Evolutionary conservation across 1,140 invertebrate genomes (phyloP).

Genomic region (Hyles euphorbiae): DNA sequence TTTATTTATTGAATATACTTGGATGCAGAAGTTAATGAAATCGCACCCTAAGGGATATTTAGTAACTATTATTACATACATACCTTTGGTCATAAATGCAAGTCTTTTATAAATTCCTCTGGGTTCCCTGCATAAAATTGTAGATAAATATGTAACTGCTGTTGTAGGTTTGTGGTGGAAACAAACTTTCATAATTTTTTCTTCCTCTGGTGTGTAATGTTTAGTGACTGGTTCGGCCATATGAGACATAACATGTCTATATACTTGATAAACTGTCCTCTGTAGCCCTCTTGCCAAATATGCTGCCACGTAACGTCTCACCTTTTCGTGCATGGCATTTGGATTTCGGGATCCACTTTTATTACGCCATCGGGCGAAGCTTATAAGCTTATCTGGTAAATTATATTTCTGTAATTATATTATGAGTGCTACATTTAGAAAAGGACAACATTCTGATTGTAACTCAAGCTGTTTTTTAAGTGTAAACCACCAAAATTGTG

Average conservation of each 20-base stretch:
- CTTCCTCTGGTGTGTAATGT: constrained; percentile 36
- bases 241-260: constrained; percentile 37
- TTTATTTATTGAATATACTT: no score
- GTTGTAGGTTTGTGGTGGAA: constrained; percentile 37
- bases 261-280: constrained; percentile 50
- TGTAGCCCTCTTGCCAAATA: constrained; percentile 47
- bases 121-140: constrained; percentile 44
- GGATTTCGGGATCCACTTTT: constrained; percentile 31
- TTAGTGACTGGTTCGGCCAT: constrained; percentile 36
- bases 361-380: constrained; percentile 53
- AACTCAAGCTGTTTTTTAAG: no score
- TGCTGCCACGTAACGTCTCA: constrained; percentile 42
- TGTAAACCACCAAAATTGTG: no score
- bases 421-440: no score
- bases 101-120: constrained; percentile 51
- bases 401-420: constrained; percentile 29
- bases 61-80: background rate
- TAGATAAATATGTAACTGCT: constrained; percentile 38
- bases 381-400: constrained; percentile 45
- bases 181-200: constrained; percentile 54
- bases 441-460: no score
- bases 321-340: constrained; percentile 34
- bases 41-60: no score
- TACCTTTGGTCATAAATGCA: constrained; percentile 35
- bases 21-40: no score